Percentiles rank a stretch among this genome's conserved stretches.
phyloP scores from a whole-genome alignment of 2,888 invertebrate species.

The Leucozona laternaria region DNA sequence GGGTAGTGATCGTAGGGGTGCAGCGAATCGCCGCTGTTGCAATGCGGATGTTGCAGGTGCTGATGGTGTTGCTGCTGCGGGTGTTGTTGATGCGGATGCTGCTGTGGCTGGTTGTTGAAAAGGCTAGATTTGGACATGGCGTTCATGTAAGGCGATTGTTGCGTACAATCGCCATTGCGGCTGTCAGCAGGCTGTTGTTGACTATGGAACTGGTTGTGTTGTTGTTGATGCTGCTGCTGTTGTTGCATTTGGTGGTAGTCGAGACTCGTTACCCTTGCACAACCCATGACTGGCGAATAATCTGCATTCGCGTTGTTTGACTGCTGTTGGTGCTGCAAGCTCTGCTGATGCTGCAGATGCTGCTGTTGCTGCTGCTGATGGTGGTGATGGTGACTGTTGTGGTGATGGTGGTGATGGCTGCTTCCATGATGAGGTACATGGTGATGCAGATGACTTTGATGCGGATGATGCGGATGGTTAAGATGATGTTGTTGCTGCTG shows the following conservation, averaged over 20 bases:
- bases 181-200: slow-evolving; percentile 76
- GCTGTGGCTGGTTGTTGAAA: slow-evolving; percentile 76
- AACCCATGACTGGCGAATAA: slow-evolving; percentile 80
- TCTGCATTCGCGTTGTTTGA: slow-evolving; percentile 60
- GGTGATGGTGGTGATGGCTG: slow-evolving; percentile 77
- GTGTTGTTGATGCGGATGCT: slow-evolving; percentile 78
- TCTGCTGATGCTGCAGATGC: slow-evolving; percentile 77
- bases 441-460: slow-evolving; percentile 79
- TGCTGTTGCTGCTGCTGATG: slow-evolving; percentile 76
- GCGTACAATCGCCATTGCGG: slow-evolving; percentile 68
- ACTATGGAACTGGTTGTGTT: slow-evolving; percentile 78
- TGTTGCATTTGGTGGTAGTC: slow-evolving; percentile 80
- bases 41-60: slow-evolving; percentile 68
- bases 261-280: slow-evolving; percentile 80
- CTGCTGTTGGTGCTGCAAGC: slow-evolving; percentile 73
- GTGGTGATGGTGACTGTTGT: slow-evolving; percentile 74
- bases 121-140: slow-evolving; percentile 63
- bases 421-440: slow-evolving; percentile 78
- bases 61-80: slow-evolving; percentile 75
- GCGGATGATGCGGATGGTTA: slow-evolving; percentile 75
- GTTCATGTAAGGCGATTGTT: slow-evolving; percentile 62
- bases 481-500: slow-evolving; percentile 78
- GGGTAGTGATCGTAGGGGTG: slow-evolving; percentile 84
- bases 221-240: slow-evolving; percentile 77
- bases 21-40: slow-evolving; percentile 75